Evolutionary conservation across 64 coral and sea anemone genomes (phyloP), one percentile per base, ranked within the genome.

Genomic region (Actinia equina): DNA sequence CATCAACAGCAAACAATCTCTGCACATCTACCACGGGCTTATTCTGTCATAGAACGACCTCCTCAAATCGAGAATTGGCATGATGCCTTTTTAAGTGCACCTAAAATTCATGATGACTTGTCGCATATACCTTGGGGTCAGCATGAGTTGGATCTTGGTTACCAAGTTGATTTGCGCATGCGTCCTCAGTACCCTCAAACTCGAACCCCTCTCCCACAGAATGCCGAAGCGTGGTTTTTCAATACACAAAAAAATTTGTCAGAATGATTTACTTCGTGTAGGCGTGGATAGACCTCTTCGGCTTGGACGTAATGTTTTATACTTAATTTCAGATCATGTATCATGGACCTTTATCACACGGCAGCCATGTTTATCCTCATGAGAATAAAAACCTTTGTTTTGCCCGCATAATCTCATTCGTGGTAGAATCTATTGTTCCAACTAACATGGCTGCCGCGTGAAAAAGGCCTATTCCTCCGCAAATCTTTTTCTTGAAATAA

Each of bases 91-190:
- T 74, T 41, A 25, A 74, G 20, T 37, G 26, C 69, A 3, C 15
- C 78, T 10, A 44, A 52, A 7, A 81, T 44, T 22, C 42, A 7
- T 17, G 18, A 22, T 19, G 15, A 78, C 43, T 17, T 81, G 22
- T 52, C 43, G 18, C 78, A 52, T 17, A 81, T 81, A 49, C 78
- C 78, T 49, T 81, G 78, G 78, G 78, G 78, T 10, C 78, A 81
- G 17, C 78, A 81, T 81, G 78, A 44, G 13, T 45, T 81, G 12
- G 78, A 81, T 44, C 10, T 17, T 41, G 15, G 27, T 43, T 14
- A 78, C 43, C 76, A 44, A 78, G 43, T 5, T 14, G 7, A 78
- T 78, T 43, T 78, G 18, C 69, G 26, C n/a, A 74, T 74, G 26
- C 26, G 14, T 26, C 69, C 23, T 12, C 25, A n/a, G 7, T 25